A percentile compares a stretch with the other conserved stretches of the same genome.
phyloP scores from a whole-genome alignment of 2,888 invertebrate genomes.

The Orthonevra nobilis region DNA sequence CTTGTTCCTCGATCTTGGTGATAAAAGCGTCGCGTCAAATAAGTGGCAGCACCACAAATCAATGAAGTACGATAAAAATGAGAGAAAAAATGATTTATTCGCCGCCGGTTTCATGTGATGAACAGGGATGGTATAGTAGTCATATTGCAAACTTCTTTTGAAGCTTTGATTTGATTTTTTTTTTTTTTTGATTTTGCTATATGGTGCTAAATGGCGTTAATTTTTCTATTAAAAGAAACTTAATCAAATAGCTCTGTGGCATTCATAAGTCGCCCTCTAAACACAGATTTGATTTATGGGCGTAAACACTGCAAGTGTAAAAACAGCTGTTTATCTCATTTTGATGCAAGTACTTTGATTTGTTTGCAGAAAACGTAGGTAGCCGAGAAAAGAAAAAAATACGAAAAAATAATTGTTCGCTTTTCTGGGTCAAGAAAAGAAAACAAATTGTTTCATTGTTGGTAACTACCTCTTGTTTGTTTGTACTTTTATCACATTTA shows the following conservation, averaged over 20 bases:
- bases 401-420: too few relatives aligned
- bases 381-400: too few relatives aligned
- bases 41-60: constrained; percentile 15
- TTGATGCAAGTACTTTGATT: neutral
- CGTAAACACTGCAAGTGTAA: too few relatives aligned
- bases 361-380: neutral
- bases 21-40: neutral
- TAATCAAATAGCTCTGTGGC: too few relatives aligned
- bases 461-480: neutral
- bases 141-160: constrained; percentile 10
- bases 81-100: constrained; percentile 13
- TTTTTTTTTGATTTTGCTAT: constrained; percentile 2
- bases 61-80: constrained; percentile 33
- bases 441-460: constrained; percentile 4
- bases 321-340: constrained; percentile 1
- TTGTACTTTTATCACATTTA: neutral
- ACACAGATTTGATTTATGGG: too few relatives aligned
- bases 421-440: constrained; percentile 12
- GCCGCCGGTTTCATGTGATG: constrained; percentile 1
- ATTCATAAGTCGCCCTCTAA: too few relatives aligned
- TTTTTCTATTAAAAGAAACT: too few relatives aligned
- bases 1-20: constrained; percentile 45
- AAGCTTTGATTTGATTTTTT: constrained; percentile 19
- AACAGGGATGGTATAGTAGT: constrained; percentile 46
- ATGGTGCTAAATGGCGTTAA: constrained; percentile 16